A percentile compares a stretch with the other conserved stretches of the same genome.
phyloP scores from a whole-genome alignment of 1,140 invertebrate species.

The Doryteuthis pealeii region DNA sequence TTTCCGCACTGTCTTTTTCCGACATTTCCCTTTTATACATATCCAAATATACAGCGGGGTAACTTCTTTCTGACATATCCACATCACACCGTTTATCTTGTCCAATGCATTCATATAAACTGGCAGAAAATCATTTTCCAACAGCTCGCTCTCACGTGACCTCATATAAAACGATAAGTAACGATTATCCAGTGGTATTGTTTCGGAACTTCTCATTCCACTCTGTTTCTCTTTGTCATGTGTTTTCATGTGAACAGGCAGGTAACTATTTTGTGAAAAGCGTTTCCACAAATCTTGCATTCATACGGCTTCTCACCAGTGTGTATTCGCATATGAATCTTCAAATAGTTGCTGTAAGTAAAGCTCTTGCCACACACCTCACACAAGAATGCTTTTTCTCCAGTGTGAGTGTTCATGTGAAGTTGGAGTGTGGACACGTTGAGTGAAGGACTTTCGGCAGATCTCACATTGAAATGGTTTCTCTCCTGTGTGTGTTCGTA shows the following conservation, averaged over 20 bases:
- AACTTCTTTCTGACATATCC: too few relatives aligned
- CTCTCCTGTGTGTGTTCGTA: slow-evolving; percentile 77
- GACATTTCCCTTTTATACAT: too few relatives aligned
- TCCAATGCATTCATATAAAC: too few relatives aligned
- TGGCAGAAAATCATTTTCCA: too few relatives aligned
- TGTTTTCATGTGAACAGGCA: neutral
- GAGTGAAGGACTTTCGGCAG: slow-evolving; percentile 28
- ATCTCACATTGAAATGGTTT: slow-evolving; percentile 62
- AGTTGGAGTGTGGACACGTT: slow-evolving; percentile 20
- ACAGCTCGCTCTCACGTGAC: too few relatives aligned
- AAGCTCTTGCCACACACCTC: slow-evolving; percentile 80
- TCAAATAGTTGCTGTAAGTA: slow-evolving; percentile 86
- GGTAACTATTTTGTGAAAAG: neutral
- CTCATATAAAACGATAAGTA: too few relatives aligned
- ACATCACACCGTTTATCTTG: too few relatives aligned
- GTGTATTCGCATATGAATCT: slow-evolving; percentile 83
- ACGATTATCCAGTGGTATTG: too few relatives aligned
- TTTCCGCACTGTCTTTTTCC: too few relatives aligned
- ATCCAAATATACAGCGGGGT: too few relatives aligned
- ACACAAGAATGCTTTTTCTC: slow-evolving; percentile 30
- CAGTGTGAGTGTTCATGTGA: slow-evolving; percentile 26
- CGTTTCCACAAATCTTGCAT: slow-evolving; percentile 72
- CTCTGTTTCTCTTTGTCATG: slow-evolving; percentile 24
- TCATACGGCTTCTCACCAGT: slow-evolving; percentile 95
- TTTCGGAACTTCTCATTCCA: too few relatives aligned